Conservation (phyloP, 2,113 vertebrate genomes). For the Indicator indicator region DNA sequence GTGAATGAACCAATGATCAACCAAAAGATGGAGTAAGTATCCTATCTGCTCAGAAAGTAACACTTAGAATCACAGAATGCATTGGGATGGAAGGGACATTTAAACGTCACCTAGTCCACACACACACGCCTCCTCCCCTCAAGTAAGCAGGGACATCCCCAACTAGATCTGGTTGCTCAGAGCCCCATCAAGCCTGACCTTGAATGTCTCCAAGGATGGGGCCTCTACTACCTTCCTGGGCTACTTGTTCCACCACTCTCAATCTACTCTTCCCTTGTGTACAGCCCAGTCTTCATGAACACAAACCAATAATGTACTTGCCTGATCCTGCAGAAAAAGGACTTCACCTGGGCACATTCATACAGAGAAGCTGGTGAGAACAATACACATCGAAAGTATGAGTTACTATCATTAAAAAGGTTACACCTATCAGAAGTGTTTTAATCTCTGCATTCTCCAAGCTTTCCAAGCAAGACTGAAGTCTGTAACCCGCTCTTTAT, state of each 20-base stretch:
- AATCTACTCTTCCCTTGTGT: too few species aligned
- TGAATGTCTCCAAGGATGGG: too few species aligned
- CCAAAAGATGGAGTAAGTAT: neutral
- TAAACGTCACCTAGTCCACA: too few species aligned
- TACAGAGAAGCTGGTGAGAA: conserved; percentile 71
- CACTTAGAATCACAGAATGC: neutral
- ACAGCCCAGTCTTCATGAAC: neutral
- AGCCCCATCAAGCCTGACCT: too few species aligned
- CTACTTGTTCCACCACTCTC: too few species aligned
- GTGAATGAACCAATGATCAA: neutral
- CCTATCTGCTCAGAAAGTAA: neutral
- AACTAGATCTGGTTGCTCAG: too few species aligned
- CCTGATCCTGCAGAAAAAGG: conserved; percentile 94
- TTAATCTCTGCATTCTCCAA: neutral
- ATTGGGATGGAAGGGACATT: too few species aligned
- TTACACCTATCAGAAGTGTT: neutral
- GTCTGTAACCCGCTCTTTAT: neutral
- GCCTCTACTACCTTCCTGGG: too few species aligned
- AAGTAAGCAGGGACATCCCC: too few species aligned
- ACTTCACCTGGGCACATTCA: conserved; percentile 84
- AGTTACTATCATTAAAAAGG: neutral
- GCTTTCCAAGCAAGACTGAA: neutral
- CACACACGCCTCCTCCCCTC: too few species aligned
- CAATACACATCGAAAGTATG: conserved; percentile 4
- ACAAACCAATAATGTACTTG: conserved; percentile 53